These are phyloP conservation scores for Sylvilagus floridanus DNA, from an alignment of 2,797 vertebrate species.

Conservation along the genomic window DNA sequence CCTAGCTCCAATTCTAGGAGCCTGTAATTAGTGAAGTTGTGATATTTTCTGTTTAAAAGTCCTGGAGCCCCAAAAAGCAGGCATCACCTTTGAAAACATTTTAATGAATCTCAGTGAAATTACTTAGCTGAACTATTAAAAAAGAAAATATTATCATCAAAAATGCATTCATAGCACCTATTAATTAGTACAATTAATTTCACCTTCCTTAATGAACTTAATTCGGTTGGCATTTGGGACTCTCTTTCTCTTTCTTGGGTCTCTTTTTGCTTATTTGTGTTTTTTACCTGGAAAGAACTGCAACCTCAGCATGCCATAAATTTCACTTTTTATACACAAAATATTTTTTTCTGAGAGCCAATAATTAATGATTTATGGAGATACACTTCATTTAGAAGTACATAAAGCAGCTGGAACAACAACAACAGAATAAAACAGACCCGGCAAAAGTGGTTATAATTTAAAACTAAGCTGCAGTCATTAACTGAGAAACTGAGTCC, in stretches of 20 bases:
- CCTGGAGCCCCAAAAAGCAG: not conserved
- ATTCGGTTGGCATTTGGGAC: slow-evolving; percentile 57
- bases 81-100: not conserved
- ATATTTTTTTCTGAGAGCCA: slow-evolving; percentile 58
- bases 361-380: slow-evolving; percentile 76
- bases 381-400: slow-evolving; percentile 64
- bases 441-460: slow-evolving; percentile 37
- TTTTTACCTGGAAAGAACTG: slow-evolving; percentile 55
- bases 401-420: slow-evolving; percentile 39
- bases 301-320: slow-evolving; percentile 77
- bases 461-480: slow-evolving; percentile 58
- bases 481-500: slow-evolving; percentile 1
- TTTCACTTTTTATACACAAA: slow-evolving; percentile 68
- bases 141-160: not conserved
- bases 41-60: slow-evolving; percentile 35
- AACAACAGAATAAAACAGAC: not conserved
- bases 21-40: slow-evolving; percentile 50
- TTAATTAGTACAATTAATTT: slow-evolving; percentile 75
- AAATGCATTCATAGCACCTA: not conserved
- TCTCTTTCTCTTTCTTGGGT: not conserved
- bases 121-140: slow-evolving; percentile 41
- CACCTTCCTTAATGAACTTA: slow-evolving; percentile 63
- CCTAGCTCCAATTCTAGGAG: not conserved
- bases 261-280: slow-evolving; percentile 67
- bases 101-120: slow-evolving; percentile 53